Evolutionary conservation across 2,888 invertebrate genomes (phyloP).

Genomic region (Philereme vetulata): DNA sequence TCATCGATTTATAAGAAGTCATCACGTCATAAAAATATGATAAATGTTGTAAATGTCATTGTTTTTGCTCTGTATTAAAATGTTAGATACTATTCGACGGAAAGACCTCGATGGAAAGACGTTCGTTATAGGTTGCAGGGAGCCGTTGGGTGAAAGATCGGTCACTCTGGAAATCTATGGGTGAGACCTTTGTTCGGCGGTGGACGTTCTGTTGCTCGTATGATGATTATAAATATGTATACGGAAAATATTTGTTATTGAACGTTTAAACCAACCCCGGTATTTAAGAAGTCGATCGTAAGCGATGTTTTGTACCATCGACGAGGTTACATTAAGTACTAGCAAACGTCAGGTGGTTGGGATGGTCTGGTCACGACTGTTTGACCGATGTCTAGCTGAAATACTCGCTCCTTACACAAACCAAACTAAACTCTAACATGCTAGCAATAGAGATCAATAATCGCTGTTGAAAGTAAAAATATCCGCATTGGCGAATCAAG

Average conservation of each 20-base stretch:
- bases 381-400: conserved; percentile 79
- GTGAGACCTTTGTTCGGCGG: too few species aligned
- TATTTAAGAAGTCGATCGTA: conserved; percentile 66
- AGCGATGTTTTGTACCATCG: conserved; percentile 58
- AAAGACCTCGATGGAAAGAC: too few species aligned
- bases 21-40: too few species aligned
- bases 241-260: conserved; percentile 9
- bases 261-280: conserved; percentile 38
- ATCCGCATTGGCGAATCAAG: conserved; percentile 29
- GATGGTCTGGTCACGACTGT: conserved; percentile 80
- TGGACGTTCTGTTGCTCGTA: too few species aligned
- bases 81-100: too few species aligned
- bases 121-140: too few species aligned
- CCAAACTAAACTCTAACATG: conserved; percentile 44
- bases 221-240: neutral
- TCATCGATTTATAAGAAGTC: too few species aligned
- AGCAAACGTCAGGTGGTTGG: conserved; percentile 79
- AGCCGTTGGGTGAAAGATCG: too few species aligned
- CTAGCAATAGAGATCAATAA: conserved; percentile 33
- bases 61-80: too few species aligned
- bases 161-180: too few species aligned
- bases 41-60: too few species aligned
- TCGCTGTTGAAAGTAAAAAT: conserved; percentile 6
- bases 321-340: conserved; percentile 72
- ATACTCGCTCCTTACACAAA: conserved; percentile 46